Percentiles rank a stretch among this genome's conserved stretches.
Conservation (phyloP, 1,140 invertebrate genomes). For the Propsilocerus akamusi region DNA sequence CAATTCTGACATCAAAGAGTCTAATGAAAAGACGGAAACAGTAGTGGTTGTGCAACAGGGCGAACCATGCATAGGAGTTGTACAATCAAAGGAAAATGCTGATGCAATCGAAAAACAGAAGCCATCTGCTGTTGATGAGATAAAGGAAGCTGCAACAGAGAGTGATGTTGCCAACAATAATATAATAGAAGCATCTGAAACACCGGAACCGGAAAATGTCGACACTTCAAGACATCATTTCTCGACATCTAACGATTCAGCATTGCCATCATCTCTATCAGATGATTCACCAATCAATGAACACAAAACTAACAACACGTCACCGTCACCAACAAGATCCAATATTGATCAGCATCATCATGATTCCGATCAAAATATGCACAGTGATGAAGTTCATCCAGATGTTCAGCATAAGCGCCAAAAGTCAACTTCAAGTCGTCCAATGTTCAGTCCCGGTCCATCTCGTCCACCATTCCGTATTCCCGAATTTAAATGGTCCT, state of each 20-base stretch:
- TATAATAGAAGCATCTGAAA: slow-evolving; percentile 6
- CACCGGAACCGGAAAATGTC: background rate
- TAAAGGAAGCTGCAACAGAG: slow-evolving; percentile 12
- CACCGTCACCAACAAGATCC: background rate
- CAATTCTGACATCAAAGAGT: too few species aligned
- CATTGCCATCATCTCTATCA: background rate
- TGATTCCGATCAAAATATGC: background rate
- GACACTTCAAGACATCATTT: background rate
- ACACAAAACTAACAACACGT: background rate
- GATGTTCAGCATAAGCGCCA: slow-evolving; percentile 16
- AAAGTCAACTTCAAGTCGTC: slow-evolving; percentile 40
- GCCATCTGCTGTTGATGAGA: slow-evolving; percentile 15
- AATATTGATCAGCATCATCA: background rate
- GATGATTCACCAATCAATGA: slow-evolving; percentile 9
- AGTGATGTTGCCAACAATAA: slow-evolving; percentile 6
- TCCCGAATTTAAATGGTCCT: slow-evolving; percentile 98
- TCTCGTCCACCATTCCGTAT: slow-evolving; percentile 94
- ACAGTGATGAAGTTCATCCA: background rate
- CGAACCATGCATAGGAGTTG: slow-evolving; percentile 19
- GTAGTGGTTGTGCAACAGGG: too few species aligned
- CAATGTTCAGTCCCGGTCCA: slow-evolving; percentile 89
- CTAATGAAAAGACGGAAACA: too few species aligned
- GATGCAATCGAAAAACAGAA: slow-evolving; percentile 9
- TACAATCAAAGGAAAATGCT: slow-evolving; percentile 18
- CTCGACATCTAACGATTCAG: background rate